phyloP scores from a whole-genome alignment of 2,888 invertebrate genomes.

The Calameuta idolon region DNA sequence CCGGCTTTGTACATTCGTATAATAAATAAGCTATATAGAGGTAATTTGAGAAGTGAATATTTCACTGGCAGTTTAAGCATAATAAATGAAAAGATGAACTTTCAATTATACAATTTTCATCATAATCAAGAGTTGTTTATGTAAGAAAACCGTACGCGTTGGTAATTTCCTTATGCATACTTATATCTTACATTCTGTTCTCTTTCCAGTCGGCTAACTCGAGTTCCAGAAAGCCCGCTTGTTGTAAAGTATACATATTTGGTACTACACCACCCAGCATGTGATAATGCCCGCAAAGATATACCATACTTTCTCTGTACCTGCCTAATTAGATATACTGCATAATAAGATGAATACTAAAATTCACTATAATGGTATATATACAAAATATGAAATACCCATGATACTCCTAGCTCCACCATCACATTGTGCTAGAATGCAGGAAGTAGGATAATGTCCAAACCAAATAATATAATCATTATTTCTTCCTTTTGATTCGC shows the following conservation, averaged over 20 bases:
- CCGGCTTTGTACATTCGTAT: not conserved
- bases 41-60: not conserved
- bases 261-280: slow-evolving; percentile 83
- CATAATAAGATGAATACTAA: not conserved
- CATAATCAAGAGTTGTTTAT: not conserved
- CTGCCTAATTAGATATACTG: slow-evolving; percentile 64
- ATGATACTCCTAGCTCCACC: slow-evolving; percentile 67
- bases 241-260: slow-evolving; percentile 88
- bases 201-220: slow-evolving; percentile 95
- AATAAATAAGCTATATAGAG: not conserved
- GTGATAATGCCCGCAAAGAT: slow-evolving; percentile 92
- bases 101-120: not conserved
- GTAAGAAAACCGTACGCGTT: not conserved
- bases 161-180: not conserved
- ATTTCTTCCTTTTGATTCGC: slow-evolving; percentile 68
- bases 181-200: slow-evolving; percentile 78
- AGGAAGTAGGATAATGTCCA: slow-evolving; percentile 93
- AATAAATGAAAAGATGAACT: not conserved
- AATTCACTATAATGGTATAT: not conserved
- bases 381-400: slow-evolving; percentile 41
- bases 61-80: not conserved
- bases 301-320: slow-evolving; percentile 76
- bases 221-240: slow-evolving; percentile 84
- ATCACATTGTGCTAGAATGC: slow-evolving; percentile 75
- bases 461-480: slow-evolving; percentile 81